Conservation (phyloP, 2,113 vertebrate species). For the Cisticola juncidis region DNA sequence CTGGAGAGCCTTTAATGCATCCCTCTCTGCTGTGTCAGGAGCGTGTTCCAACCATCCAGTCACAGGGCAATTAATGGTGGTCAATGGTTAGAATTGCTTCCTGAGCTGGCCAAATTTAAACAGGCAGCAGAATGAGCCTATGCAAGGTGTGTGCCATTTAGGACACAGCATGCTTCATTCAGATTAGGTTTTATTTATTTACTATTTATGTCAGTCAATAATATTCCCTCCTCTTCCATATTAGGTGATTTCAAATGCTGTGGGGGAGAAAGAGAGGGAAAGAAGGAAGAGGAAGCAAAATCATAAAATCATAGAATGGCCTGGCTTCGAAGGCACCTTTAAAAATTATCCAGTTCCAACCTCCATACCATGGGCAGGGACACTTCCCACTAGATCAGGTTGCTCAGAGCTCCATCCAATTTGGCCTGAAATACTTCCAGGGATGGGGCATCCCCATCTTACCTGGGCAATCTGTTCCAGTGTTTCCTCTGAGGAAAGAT, state of each 20-base stretch:
- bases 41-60: neutral
- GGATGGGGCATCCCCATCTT: neutral
- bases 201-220: neutral
- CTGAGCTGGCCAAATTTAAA: neutral
- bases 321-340: neutral
- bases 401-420: neutral
- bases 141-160: neutral
- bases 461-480: neutral
- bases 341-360: neutral
- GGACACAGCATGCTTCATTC: neutral
- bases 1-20: neutral
- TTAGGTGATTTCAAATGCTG: neutral
- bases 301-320: neutral
- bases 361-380: neutral
- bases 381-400: neutral
- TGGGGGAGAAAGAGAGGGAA: accelerated
- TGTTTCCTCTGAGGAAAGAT: neutral
- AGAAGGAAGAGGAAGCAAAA: neutral
- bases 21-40: neutral
- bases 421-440: neutral
- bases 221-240: neutral
- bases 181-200: neutral
- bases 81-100: neutral
- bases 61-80: neutral
- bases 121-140: neutral